phyloP scores from a whole-genome alignment of 2,797 vertebrate genomes.

The Enteromius afrohamiltoni region DNA sequence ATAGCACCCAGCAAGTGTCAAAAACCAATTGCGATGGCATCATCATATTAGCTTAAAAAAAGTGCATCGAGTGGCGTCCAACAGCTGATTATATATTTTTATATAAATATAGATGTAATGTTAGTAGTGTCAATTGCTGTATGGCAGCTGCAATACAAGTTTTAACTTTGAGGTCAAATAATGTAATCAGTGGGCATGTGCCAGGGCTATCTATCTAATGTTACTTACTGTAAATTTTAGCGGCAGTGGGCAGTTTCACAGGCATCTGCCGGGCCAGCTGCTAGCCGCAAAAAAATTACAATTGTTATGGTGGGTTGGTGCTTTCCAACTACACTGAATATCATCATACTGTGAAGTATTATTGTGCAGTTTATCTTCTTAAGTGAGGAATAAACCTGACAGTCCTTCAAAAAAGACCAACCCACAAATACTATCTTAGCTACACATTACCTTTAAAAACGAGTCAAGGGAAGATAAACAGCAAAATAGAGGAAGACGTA shows the following conservation, averaged over 20 bases:
- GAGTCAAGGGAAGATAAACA: background rate
- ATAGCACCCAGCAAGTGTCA: background rate
- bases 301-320: background rate
- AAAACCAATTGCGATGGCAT: background rate
- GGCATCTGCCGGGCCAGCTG: background rate
- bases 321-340: background rate
- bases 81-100: slow-evolving; percentile 12
- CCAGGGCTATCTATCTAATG: background rate
- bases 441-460: background rate
- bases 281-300: background rate
- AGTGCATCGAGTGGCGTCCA: background rate
- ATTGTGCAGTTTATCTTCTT: background rate
- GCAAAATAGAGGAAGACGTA: background rate
- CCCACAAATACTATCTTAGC: background rate
- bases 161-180: slow-evolving; percentile 9
- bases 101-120: background rate
- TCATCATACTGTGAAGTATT: background rate
- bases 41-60: background rate
- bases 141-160: slow-evolving; percentile 20
- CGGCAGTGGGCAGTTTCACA: background rate
- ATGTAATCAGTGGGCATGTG: background rate
- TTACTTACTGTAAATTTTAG: slow-evolving; percentile 21
- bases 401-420: background rate
- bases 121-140: background rate
- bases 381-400: background rate